These are phyloP conservation scores for Neolamprologus cancellatus DNA, from an alignment of 2,113 vertebrate genomes.

Conservation along the genomic window DNA sequence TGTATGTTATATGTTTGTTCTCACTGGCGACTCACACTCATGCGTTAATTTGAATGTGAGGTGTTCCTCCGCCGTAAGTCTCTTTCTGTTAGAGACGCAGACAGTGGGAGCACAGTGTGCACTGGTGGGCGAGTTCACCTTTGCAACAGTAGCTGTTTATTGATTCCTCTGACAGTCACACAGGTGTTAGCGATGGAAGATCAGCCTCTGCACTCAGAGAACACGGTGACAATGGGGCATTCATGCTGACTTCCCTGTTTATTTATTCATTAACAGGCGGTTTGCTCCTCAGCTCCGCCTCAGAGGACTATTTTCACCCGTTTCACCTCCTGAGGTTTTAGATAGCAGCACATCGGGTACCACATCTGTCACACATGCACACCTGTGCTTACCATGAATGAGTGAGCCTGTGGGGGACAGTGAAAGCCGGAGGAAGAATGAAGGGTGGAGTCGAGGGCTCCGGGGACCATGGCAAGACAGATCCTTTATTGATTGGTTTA, in stretches of 20 bases:
- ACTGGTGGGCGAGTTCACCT: slow-evolving; percentile 23
- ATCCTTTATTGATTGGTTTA: slow-evolving; percentile 64
- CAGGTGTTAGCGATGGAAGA: slow-evolving; percentile 47
- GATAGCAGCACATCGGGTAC: neutral
- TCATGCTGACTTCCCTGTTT: slow-evolving; percentile 26
- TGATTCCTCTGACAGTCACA: slow-evolving; percentile 38
- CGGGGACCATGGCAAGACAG: slow-evolving; percentile 22
- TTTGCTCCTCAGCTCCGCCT: neutral
- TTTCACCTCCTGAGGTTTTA: slow-evolving; percentile 35
- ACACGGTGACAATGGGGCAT: slow-evolving; percentile 3
- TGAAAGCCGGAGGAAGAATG: slow-evolving; percentile 16
- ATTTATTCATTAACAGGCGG: slow-evolving; percentile 53
- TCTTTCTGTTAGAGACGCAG: slow-evolving; percentile 18
- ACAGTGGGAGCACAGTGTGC: neutral
- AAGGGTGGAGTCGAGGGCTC: slow-evolving; percentile 34
- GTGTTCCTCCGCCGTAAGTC: neutral
- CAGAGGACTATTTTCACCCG: slow-evolving; percentile 21
- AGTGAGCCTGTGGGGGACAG: slow-evolving; percentile 5
- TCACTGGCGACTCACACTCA: neutral
- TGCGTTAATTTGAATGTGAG: neutral
- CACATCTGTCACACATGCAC: neutral
- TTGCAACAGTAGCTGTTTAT: slow-evolving; percentile 35
- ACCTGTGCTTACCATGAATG: slow-evolving; percentile 5
- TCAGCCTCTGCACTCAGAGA: slow-evolving; percentile 36
- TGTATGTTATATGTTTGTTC: neutral